phyloP scores from a whole-genome alignment of 1,140 invertebrate genomes.

The Brachionus angularis region DNA sequence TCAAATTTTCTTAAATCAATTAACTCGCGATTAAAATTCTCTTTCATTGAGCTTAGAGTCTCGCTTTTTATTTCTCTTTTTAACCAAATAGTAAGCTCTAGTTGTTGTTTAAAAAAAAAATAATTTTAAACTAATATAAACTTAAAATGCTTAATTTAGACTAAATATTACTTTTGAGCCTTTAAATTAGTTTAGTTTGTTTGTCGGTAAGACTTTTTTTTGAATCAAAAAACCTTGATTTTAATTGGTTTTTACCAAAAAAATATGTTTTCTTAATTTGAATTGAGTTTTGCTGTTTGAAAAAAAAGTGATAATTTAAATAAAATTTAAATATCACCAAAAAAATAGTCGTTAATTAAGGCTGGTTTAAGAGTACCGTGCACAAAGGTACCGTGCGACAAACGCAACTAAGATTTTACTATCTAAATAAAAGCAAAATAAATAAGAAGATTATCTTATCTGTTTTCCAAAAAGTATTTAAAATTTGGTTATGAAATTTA shows the following conservation, averaged over 20 bases:
- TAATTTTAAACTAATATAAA: too few relatives aligned
- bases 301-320: background rate
- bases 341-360: background rate
- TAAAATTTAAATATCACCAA: too few relatives aligned
- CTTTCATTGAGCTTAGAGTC: constrained; percentile 31
- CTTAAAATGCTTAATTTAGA: too few relatives aligned
- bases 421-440: constrained; percentile 29
- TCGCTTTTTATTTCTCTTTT: background rate
- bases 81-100: background rate
- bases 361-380: constrained; percentile 11
- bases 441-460: too few relatives aligned
- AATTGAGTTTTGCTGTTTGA: background rate
- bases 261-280: too few relatives aligned
- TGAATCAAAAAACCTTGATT: background rate
- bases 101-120: too few relatives aligned
- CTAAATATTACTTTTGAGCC: background rate
- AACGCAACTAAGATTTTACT: constrained; percentile 32
- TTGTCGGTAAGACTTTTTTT: background rate
- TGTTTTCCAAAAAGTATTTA: too few relatives aligned
- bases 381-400: constrained; percentile 37
- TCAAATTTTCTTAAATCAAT: constrained; percentile 47
- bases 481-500: too few relatives aligned
- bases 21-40: constrained; percentile 43
- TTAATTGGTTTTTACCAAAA: too few relatives aligned
- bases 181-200: background rate